These are phyloP conservation scores for Sylvia borin DNA, from an alignment of 2,797 vertebrate species.

Conservation along the genomic window DNA sequence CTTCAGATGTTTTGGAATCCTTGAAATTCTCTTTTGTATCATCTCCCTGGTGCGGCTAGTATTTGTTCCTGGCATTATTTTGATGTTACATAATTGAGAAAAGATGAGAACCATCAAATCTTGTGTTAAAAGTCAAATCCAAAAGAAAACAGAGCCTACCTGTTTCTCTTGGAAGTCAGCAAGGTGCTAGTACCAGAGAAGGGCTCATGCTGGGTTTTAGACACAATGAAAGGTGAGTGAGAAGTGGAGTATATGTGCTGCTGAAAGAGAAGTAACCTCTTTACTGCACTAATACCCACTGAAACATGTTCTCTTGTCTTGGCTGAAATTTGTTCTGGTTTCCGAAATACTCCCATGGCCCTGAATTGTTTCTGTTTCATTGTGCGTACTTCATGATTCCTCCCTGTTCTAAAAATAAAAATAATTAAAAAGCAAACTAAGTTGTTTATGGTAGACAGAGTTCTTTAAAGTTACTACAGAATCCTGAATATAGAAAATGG, in stretches of 20 bases:
- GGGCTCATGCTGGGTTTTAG: constrained; percentile 3
- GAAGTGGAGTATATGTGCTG: not conserved
- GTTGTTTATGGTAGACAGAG: not conserved
- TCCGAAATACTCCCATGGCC: not conserved
- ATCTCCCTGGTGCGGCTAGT: not conserved
- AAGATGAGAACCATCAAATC: not conserved
- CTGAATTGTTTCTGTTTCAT: not conserved
- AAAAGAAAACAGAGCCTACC: not conserved
- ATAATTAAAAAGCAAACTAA: not conserved
- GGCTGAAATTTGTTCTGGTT: not conserved
- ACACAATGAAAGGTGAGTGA: not conserved
- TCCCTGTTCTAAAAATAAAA: not conserved
- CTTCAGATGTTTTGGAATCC: not conserved
- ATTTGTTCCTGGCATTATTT: not conserved
- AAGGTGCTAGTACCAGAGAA: not conserved
- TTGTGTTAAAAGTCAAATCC: constrained; percentile 3
- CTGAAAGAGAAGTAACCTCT: constrained; percentile 8
- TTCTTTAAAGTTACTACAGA: not conserved
- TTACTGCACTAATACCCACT: not conserved
- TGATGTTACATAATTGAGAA: not conserved
- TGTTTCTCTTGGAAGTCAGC: constrained; percentile 17
- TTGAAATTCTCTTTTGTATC: not conserved
- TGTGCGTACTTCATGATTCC: not conserved
- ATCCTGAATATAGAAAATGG: not conserved
- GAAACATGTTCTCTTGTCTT: not conserved